Base-by-base conservation (phyloP, 2,797 vertebrate genomes). In the Eptatretus atami region DNA sequence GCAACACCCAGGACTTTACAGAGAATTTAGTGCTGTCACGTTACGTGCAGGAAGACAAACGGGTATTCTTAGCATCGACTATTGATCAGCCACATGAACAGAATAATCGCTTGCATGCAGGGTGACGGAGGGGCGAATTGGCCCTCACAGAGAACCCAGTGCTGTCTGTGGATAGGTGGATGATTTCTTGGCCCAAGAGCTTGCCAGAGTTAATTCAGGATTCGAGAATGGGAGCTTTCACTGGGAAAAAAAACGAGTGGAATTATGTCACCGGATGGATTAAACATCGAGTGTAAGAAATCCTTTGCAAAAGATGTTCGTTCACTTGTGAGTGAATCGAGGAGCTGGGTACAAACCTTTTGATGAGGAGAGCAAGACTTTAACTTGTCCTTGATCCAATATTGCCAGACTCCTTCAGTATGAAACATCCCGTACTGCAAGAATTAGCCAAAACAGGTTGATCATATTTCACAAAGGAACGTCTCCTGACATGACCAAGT, bases 171-270 rank as follows among this genome's bases (percentile, higher is more conserved):
- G 31, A n/a, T n/a, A 3, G 31, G 31, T 31, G 31, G 31, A 31
- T 31, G 31, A 31, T 31, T 31, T 52, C 63, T n/a, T 64, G 31
- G 55, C 55, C 54, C 54, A n/a, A 66, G 63, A 63, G 52, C 53
- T 31, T 31, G 67, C 24, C 64, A 66, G 52, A 67, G 64, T 12
- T 66, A n/a, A 67, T 66, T 53, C 66, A 19, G 24, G 63, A 63
- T 53, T 52, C 65, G 64, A 60, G n/a, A 54, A 13, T 15, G 52
- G 63, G 60, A 63, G 53, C 31, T n/a, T 31, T 31, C 31, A 31
- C 31, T 31, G 31, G 31, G 31, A 31, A 31, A n/a, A n/a, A n/a
- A 31, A 31, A 31, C 31, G 31, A 31, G 31, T 31, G 6, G 3
- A 31, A 3, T 31, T 31, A 31, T 31, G 31, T 31, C 31, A 31